Conservation (phyloP, 2,113 vertebrate species). For the Sarotherodon lohbergeri region DNA sequence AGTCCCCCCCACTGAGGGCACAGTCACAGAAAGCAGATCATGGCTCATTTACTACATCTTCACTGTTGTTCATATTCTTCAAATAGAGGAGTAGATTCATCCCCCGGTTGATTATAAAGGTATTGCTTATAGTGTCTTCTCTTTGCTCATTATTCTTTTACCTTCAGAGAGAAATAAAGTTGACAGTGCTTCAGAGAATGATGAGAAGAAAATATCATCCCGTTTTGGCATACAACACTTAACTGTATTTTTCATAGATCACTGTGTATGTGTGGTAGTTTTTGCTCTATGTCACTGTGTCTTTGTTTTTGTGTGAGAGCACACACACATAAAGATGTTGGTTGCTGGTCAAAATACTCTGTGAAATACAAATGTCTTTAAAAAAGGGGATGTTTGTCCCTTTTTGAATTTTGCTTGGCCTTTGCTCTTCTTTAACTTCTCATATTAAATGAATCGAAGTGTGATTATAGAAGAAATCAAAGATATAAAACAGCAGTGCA, state of each 20-base stretch:
- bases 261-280: neutral
- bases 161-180: neutral
- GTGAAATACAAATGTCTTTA: neutral
- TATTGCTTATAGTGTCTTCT: neutral
- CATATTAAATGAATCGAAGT: neutral
- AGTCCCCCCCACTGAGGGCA: conserved; percentile 43
- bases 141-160: conserved; percentile 32
- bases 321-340: neutral
- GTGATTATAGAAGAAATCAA: neutral
- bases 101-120: neutral
- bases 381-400: neutral
- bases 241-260: neutral
- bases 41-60: conserved; percentile 23
- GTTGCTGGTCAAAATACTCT: neutral
- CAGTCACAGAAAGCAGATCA: conserved; percentile 40
- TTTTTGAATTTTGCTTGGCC: neutral
- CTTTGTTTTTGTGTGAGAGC: neutral
- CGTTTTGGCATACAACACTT: neutral
- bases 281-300: neutral
- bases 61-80: conserved; percentile 25
- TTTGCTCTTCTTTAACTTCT: neutral
- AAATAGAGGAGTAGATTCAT: neutral
- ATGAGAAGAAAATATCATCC: conserved; percentile 5
- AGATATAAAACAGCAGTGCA: neutral
- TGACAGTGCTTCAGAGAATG: neutral